Evolutionary conservation across 2,797 vertebrate genomes (phyloP), one percentile per base, ranked within the genome.

Genomic region (Sternarchorhynchus goeldii): DNA sequence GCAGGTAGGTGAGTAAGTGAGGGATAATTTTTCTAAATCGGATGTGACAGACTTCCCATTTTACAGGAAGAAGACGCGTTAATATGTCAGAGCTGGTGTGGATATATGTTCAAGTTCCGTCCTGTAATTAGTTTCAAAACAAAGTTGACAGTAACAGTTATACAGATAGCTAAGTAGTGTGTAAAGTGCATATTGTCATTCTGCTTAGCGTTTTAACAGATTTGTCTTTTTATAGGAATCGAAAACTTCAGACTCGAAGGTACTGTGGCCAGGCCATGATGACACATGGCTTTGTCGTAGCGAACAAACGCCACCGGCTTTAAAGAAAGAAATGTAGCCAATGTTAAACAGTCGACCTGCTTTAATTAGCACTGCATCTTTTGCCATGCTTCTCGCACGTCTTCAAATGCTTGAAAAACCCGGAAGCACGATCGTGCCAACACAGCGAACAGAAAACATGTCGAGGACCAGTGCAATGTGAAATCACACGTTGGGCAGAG

Each of bases 1-100:
- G 10, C 5, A 65, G 5, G 17, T 14, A 3, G 36, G 25, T 17
- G 56, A 73, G 55, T 67, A 34, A 8, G 10, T 31, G 70, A 79
- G 77, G 18, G 36, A 0, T 31, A 64, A 20, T 7, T 0, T 21
- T 17, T 16, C 17, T 7, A 55, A 72, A 76, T 77, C 20, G 68
- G 74, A 67, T 50, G 17, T 36, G 68, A 50, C 56, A 14, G 39
- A 20, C 12, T 72, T 71, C 21, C 66, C 2, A 17, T 31, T 25
- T 20, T 20, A 76, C 79, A 55, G 79, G 79, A 76, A 81, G 67
- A 32, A 39, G 79, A 67, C 21, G 39, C 29, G 53, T 21, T 77
- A 56, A 81, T 31, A 58, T 71, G 73, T 58, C 66, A 66, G 68
- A 67, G 31, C 25, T 63, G 64, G 10, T 39, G 39, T 39, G 64